phyloP scores from a whole-genome alignment of 2,888 invertebrate genomes.

The Cataglyphis altisquamis region DNA sequence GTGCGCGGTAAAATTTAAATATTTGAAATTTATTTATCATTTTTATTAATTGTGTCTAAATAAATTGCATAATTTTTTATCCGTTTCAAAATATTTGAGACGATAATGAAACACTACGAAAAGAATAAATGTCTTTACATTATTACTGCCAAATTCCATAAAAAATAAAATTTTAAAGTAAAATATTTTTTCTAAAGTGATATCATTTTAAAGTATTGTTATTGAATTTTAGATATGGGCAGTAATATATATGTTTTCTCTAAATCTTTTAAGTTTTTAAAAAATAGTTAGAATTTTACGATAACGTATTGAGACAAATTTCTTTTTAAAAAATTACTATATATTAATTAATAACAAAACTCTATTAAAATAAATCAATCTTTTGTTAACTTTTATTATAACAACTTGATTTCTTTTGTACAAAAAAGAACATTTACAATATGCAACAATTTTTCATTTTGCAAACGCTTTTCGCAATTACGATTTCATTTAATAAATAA shows the following conservation, averaged over 20 bases:
- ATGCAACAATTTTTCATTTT: constrained; percentile 60
- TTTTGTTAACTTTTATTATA: constrained; percentile 67
- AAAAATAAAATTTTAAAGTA: neutral
- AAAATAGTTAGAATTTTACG: neutral
- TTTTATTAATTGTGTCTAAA: neutral
- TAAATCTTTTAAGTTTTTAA: neutral
- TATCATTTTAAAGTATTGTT: neutral
- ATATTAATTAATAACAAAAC: neutral
- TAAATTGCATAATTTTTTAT: neutral
- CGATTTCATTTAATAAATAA: constrained; percentile 43
- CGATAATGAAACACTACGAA: neutral
- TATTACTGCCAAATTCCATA: neutral
- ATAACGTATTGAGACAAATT: constrained; percentile 5
- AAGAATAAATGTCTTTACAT: neutral
- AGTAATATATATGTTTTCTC: neutral
- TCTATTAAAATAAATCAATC: constrained; percentile 17
- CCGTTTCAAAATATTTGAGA: neutral
- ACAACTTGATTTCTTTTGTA: constrained; percentile 69
- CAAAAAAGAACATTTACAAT: constrained; percentile 70
- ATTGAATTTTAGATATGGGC: neutral
- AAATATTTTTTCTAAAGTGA: neutral
- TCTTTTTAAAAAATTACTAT: neutral
- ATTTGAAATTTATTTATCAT: neutral
- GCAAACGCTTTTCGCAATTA: constrained; percentile 48
- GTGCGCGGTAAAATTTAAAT: neutral